Base-by-base conservation (phyloP, 1,140 invertebrate species). In the Drosophila aff. region DNA sequence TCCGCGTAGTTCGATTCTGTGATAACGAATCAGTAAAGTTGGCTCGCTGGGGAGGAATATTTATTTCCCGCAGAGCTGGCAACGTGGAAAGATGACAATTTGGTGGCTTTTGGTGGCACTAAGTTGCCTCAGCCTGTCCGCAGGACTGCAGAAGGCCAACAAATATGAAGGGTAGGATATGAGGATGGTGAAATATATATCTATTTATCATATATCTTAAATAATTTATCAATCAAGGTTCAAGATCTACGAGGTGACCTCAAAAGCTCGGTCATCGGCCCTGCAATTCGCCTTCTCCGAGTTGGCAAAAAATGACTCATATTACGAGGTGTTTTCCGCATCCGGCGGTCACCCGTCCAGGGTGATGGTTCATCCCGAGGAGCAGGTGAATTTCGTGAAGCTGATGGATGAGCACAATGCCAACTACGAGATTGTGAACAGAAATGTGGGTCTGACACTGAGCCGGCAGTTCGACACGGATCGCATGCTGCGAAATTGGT, bases 301-400 rank as follows among this genome's bases (percentile, higher is more conserved):
- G 18, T 43, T 90, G 59, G 41, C 36, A 1, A 68, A 65, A 18
- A 90, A 90, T 60, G 55, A 61, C 2, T 67, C 60, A 0, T 82
- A 71, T 61, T 90, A 90, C 40, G 81, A 90, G n/a, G 9, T 90
- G 4, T 61, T 65, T n/a, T 43, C 31, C 0, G 64, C 23, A 21
- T 68, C 23, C 3, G 52, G 68, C 21, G 38, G 38, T 0, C 23
- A 46, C 4, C 15, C 63, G 11, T 49, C 67, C 1, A 57, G 60
- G 18, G 60, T 91, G 2, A 76, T 91, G 81, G 87, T 91, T 9
- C 74, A 78, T 46, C 87, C 87, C 3, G 44, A 73, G 6, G 82
- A 79, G 3, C 80, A 86, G 41, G 4, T 55, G 0, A 76, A 84
- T 28, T 77, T 86, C 26, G 41, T 78, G 0, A 23, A 69, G 15